Base-by-base conservation (phyloP, 2,113 vertebrate genomes). In the Microcebus griseorufus region DNA sequence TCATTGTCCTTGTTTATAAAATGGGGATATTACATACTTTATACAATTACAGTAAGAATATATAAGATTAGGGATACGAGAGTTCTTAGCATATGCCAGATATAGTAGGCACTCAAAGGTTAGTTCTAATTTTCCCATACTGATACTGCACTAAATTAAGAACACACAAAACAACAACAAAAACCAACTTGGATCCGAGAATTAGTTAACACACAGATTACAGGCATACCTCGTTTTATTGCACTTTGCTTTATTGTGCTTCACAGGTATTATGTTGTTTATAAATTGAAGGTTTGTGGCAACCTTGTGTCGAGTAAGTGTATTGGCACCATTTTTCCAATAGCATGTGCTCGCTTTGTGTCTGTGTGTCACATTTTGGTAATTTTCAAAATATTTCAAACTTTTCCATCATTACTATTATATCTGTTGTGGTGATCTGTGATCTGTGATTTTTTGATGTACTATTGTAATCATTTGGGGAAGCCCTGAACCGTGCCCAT, bases 81-180 rank as follows among this genome's bases (percentile, higher is more conserved):
- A 48, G 9, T 53, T 67, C 39, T 53, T 85, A 94, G 70, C 64
- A 91, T 48, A 94, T 69, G 72, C 76, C 53, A 85, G 58, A 29
- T 81, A 92, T 34, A 96, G 83, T 45, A 95, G 81, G 22, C 65
- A 94, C 81, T 96, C 94, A 96, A 94, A 91, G 39, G 23, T 87
- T 70, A 88, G 23, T 84, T 94, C 32, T 82, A 37, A 80, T 82
- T 96, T 96, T 88, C 86, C 73, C 85, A 39, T 62, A 65, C 83
- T 84, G 37, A 62, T 51, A 93, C 76, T 90, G 58, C 82, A 90
- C 78, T 88, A 94, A 86, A 89, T 93, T 95, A 92, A 94, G 53
- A 93, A 65, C 67, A 96, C 85, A 96, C 89, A 95, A 81, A 86
- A 90, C 45, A 75, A 42, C 86, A 95, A 95, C 94, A 93, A 92